phyloP scores from a whole-genome alignment of 1,140 invertebrate species.

The Listronotus oregonensis region DNA sequence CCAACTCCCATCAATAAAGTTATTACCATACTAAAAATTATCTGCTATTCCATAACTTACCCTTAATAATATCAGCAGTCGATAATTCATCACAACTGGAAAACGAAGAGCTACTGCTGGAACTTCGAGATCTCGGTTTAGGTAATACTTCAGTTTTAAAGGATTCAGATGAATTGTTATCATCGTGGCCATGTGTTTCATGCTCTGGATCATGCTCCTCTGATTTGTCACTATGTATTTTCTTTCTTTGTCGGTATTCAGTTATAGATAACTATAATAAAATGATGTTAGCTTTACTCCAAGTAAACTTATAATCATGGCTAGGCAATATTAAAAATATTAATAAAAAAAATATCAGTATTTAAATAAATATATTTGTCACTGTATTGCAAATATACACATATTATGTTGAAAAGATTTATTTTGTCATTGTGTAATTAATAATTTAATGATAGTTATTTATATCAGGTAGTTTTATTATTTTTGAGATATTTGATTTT shows the following conservation, averaged over 20 bases:
- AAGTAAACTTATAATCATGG: background rate
- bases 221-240: constrained; percentile 55
- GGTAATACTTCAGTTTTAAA: constrained; percentile 49
- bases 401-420: no score
- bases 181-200: constrained; percentile 40
- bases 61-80: constrained; percentile 47
- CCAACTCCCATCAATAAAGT: no score
- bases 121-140: constrained; percentile 59
- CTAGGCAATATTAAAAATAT: no score
- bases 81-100: constrained; percentile 62
- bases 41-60: no score
- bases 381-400: no score
- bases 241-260: constrained; percentile 72
- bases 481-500: no score
- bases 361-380: no score
- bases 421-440: no score
- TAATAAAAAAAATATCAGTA: no score
- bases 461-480: no score
- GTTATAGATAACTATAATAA: constrained; percentile 68
- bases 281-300: background rate
- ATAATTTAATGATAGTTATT: no score
- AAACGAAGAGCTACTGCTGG: constrained; percentile 60
- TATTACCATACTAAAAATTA: no score
- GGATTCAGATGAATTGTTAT: constrained; percentile 53
- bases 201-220: constrained; percentile 40